Evolutionary conservation across 1,140 invertebrate genomes (phyloP), one percentile per base, ranked within the genome.

Genomic region (Heliconius eleuchia): DNA sequence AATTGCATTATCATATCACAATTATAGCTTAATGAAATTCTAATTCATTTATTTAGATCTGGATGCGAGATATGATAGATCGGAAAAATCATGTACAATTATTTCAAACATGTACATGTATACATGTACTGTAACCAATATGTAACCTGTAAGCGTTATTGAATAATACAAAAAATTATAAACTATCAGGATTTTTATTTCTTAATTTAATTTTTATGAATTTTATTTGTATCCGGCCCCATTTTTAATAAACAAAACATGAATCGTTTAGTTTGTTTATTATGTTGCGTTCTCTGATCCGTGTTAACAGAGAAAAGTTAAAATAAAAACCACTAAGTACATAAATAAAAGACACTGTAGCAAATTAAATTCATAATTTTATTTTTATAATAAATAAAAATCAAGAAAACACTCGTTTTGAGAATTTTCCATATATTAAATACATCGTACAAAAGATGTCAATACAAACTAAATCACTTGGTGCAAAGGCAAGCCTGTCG

Each of bases 301-400:
- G 42, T 46, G 42, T 11, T 3, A 11, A 4, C 11, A 46, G 50
- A 52, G 18, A 52, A 19, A 19, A 19, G 18, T 23, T 23, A 3
- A 11, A 57, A 57, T n/a, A 57, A 57, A 57, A 23, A 23, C 6
- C 8, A 57, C 8, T 9, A 23, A 57, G 57, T 16, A 30, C 42
- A 16, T 30, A 90, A 92, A 88, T 88, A 89, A 92, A 94, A 92
- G 73, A 87, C 85, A 75, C 82, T 83, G 84, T 93, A 92, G 93
- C 92, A 94, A 94, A 94, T 93, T 92, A 94, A 94, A 93, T 93
- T 93, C 91, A 93, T 94, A 93, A 90, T 92, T 94, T 94, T 94
- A 93, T 93, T 94, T 93, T 94, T 89, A 90, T 91, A 94, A 93
- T 93, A 94, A 94, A 93, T 93, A 94, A 94, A 94, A 93, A 92